Conservation (phyloP, 1,140 invertebrate species). For the Brachionus asplanchnoidis region DNA sequence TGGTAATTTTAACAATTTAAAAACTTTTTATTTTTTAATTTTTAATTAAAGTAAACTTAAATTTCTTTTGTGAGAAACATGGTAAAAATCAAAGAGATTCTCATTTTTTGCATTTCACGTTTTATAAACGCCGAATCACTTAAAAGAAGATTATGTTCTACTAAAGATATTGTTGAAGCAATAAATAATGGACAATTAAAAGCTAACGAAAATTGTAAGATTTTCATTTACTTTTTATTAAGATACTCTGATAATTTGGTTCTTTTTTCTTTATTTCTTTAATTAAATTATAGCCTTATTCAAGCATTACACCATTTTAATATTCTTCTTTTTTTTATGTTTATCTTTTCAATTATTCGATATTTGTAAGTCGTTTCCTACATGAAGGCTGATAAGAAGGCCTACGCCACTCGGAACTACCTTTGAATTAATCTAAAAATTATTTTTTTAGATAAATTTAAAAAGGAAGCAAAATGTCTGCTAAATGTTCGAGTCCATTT, state of each 20-base stretch:
- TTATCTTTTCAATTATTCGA: background rate
- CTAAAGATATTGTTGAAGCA: background rate
- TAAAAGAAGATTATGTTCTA: background rate
- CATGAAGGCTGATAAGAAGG: background rate
- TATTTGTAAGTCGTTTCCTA: background rate
- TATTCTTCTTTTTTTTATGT: background rate
- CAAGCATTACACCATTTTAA: background rate
- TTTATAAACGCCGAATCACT: background rate
- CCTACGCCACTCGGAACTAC: background rate
- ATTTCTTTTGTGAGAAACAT: conserved; percentile 26
- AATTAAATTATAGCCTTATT: background rate
- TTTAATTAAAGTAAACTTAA: conserved; percentile 10
- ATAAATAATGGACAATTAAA: conserved; percentile 9
- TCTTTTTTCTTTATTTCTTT: background rate
- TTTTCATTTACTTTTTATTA: background rate
- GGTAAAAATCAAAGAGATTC: conserved; percentile 22
- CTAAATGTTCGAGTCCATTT: too few species aligned
- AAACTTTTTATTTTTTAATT: background rate
- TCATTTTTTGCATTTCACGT: conserved; percentile 15
- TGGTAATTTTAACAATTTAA: background rate
- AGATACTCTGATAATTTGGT: background rate
- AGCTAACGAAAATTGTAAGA: conserved; percentile 23
- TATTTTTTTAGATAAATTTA: background rate
- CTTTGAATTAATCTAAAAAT: background rate
- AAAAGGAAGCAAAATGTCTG: background rate